Evolutionary conservation across 2,888 invertebrate genomes (phyloP).

Genomic region (Harmothoe impar): DNA sequence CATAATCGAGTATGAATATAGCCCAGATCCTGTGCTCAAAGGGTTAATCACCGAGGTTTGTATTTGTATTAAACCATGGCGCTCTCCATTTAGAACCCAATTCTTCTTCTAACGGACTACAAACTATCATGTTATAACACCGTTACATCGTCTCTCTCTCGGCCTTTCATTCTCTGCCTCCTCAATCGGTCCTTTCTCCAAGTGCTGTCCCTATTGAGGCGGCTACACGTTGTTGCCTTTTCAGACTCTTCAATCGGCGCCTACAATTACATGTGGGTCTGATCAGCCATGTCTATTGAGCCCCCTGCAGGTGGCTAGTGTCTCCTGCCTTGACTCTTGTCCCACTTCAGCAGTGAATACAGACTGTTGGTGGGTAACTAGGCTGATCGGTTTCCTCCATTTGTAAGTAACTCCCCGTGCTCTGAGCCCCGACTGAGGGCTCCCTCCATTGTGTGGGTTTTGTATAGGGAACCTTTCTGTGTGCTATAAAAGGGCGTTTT

Average conservation of each 20-base stretch:
- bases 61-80: too few species aligned
- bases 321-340: not conserved
- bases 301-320: too few species aligned
- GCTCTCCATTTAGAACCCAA: too few species aligned
- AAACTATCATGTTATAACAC: too few species aligned
- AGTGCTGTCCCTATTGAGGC: not conserved
- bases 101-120: too few species aligned
- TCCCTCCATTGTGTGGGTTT: not conserved
- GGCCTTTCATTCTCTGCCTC: not conserved
- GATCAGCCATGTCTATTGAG: not conserved
- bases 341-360: not conserved
- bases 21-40: too few species aligned
- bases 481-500: not conserved
- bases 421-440: not conserved
- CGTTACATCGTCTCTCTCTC: too few species aligned
- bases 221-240: too few species aligned
- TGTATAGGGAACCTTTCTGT: not conserved
- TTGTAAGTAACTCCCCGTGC: not conserved
- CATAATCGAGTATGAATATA: too few species aligned
- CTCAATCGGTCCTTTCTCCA: not conserved
- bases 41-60: too few species aligned
- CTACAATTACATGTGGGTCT: not conserved
- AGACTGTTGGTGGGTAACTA: not conserved
- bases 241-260: not conserved
- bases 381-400: conserved; percentile 22